A percentile compares a stretch with the other conserved stretches of the same genome.
Conservation (phyloP, 2,888 invertebrate species). For the Drosophila pegasa region DNA sequence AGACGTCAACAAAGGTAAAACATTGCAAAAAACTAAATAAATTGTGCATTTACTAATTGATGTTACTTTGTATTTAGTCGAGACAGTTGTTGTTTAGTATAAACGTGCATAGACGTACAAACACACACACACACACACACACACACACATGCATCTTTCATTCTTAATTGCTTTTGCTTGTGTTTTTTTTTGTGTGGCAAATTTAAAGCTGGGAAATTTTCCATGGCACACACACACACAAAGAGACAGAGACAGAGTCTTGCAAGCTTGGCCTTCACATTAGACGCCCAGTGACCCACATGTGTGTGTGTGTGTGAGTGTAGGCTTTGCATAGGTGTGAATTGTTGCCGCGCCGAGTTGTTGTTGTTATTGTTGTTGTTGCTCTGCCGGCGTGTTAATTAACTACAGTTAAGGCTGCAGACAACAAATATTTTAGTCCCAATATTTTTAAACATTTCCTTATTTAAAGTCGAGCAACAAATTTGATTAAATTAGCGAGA, state of each 20-base stretch:
- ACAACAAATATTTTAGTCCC: no score
- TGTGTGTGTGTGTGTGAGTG: conserved; percentile 14
- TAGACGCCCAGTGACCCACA: conserved; percentile 52
- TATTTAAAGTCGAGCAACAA: not conserved
- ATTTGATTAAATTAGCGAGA: not conserved
- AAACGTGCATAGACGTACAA: not conserved
- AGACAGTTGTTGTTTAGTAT: not conserved
- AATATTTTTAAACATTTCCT: not conserved
- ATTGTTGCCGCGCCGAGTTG: conserved; percentile 10
- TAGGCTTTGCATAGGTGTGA: conserved; percentile 16
- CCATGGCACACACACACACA: conserved; percentile 40
- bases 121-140: no score
- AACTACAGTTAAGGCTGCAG: conserved; percentile 3
- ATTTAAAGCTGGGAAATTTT: conserved; percentile 45
- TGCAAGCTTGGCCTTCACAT: conserved; percentile 43
- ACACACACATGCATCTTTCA: not conserved
- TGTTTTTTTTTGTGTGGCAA: conserved; percentile 26
- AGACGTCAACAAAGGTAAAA: conserved; percentile 30
- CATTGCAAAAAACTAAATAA: conserved; percentile 8
- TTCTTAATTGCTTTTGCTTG: conserved; percentile 24
- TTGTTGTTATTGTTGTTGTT: conserved; percentile 17
- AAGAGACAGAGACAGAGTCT: not conserved
- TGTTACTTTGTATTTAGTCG: not conserved
- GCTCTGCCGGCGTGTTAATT: conserved; percentile 49
- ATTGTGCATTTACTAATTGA: conserved; percentile 11